A percentile compares a stretch with the other conserved stretches of the same genome.
These are phyloP conservation scores for Dendrocopos noguchii DNA, from an alignment of 2,113 vertebrate genomes.

Conservation along the genomic window DNA sequence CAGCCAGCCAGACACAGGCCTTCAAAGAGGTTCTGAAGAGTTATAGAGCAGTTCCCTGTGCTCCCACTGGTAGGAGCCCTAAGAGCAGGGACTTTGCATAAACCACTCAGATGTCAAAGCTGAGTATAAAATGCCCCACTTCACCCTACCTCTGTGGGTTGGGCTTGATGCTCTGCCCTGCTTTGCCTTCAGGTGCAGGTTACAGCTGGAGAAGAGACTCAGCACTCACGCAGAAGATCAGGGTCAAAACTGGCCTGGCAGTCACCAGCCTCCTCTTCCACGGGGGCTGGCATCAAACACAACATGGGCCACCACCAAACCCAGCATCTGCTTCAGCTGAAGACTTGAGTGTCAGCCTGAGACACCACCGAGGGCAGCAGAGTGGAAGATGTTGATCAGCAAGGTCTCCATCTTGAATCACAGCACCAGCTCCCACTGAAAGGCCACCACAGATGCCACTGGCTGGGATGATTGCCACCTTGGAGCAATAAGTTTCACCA, in stretches of 20 bases:
- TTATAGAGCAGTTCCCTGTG: background rate
- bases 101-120: background rate
- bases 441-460: accelerated
- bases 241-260: background rate
- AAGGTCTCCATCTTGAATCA: background rate
- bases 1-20: accelerated
- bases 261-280: background rate
- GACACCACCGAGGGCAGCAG: accelerated
- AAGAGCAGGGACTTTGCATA: too few relatives aligned
- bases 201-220: background rate
- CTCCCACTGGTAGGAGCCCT: background rate
- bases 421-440: background rate
- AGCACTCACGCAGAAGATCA: background rate
- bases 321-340: background rate
- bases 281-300: too few relatives aligned
- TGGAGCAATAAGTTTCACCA: accelerated
- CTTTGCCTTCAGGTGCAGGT: background rate
- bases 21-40: background rate
- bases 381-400: accelerated
- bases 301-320: background rate
- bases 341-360: background rate
- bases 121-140: accelerated
- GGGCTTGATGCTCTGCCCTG: background rate
- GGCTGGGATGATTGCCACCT: accelerated
- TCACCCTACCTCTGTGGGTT: accelerated